Percentiles rank a stretch among this genome's conserved stretches.
Evolutionary conservation across 2,113 vertebrate species (phyloP).

Genomic region (Hucho hucho): DNA sequence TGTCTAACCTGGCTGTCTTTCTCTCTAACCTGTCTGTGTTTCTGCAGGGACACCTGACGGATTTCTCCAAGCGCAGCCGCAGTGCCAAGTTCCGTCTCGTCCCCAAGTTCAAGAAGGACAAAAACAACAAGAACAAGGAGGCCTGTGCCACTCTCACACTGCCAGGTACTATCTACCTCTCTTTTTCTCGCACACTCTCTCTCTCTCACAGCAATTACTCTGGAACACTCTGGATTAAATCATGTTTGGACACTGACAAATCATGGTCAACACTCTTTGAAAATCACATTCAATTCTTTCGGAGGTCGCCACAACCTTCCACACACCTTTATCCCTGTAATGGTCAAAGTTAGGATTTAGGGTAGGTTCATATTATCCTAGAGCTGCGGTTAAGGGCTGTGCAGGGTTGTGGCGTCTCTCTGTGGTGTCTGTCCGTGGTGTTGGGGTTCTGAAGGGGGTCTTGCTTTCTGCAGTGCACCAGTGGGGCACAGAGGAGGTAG

Average conservation of each 20-base stretch:
- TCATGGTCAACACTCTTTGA: neutral
- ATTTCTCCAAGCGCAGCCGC: slow-evolving; percentile 87
- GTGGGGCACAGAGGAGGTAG: slow-evolving; percentile 98
- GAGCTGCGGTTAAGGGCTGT: neutral
- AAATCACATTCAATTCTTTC: neutral
- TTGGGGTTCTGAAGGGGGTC: slow-evolving; percentile 56
- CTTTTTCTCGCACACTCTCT: neutral
- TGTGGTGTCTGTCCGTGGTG: neutral
- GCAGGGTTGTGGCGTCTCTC: neutral
- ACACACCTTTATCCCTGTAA: neutral
- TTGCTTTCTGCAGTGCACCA: slow-evolving; percentile 86
- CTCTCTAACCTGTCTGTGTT: neutral
- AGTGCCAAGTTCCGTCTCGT: slow-evolving; percentile 93
- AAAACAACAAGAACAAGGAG: slow-evolving; percentile 93
- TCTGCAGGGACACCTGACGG: slow-evolving; percentile 67
- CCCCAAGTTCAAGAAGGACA: slow-evolving; percentile 97
- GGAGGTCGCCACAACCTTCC: neutral
- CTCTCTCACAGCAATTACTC: neutral
- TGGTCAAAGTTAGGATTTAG: too few species aligned
- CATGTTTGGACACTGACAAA: neutral
- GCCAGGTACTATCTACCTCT: slow-evolving; percentile 76
- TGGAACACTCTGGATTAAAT: neutral
- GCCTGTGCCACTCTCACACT: slow-evolving; percentile 77
- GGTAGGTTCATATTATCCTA: too few species aligned
- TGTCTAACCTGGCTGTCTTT: slow-evolving; percentile 9